A percentile compares a stretch with the other conserved stretches of the same genome.
Evolutionary conservation across 2,113 vertebrate species (phyloP).

Genomic region (Amia ocellicauda): DNA sequence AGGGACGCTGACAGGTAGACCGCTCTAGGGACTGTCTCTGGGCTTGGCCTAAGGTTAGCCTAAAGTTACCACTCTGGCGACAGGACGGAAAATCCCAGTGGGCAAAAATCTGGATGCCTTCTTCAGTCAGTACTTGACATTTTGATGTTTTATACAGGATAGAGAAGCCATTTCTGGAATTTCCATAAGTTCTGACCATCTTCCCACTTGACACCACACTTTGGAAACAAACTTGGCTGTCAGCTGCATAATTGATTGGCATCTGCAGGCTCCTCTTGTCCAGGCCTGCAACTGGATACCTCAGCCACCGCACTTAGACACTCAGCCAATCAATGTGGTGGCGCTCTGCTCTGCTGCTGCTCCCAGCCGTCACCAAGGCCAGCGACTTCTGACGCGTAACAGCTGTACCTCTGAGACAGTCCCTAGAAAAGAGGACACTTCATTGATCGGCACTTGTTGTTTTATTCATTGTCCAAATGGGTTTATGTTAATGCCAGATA

Average conservation of each 20-base stretch:
- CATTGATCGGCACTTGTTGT: slow-evolving; percentile 27
- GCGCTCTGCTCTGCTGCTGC: neutral
- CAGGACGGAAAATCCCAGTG: no score
- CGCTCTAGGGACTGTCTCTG: no score
- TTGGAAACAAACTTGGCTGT: no score
- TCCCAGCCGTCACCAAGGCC: neutral
- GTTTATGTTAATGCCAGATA: slow-evolving; percentile 23
- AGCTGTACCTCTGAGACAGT: slow-evolving; percentile 1
- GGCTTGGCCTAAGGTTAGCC: no score
- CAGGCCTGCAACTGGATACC: slow-evolving; percentile 5
- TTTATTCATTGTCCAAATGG: slow-evolving; percentile 28
- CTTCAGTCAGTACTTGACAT: no score
- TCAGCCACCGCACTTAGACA: slow-evolving; percentile 12
- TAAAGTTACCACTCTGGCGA: no score
- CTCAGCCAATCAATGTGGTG: slow-evolving; percentile 18
- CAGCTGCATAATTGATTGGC: no score
- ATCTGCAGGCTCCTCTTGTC: neutral
- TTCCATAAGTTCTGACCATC: no score
- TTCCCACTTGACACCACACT: neutral
- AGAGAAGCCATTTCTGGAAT: no score
- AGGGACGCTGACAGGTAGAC: no score
- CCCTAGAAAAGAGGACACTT: slow-evolving; percentile 13
- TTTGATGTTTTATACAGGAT: no score
- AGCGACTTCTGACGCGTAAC: neutral
- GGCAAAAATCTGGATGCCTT: no score